Conservation (phyloP, 2,888 invertebrate genomes). For the Beris chalybata region DNA sequence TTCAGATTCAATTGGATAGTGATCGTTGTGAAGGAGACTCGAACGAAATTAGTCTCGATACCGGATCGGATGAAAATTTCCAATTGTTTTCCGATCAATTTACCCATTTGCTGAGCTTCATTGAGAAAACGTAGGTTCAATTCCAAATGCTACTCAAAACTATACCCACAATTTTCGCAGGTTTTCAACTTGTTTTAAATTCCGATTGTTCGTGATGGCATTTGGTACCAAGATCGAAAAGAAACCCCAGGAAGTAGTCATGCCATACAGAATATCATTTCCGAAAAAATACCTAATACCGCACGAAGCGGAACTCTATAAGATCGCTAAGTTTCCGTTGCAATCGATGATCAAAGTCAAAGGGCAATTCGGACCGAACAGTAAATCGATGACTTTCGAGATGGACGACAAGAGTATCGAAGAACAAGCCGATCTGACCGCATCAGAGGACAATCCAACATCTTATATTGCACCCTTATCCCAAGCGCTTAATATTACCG, state of each 20-base stretch:
- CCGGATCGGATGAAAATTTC: not conserved
- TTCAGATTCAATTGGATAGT: not conserved
- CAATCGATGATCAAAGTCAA: not conserved
- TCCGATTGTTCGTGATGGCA: not conserved
- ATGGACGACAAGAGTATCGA: not conserved
- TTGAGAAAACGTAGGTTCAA: conserved; percentile 9
- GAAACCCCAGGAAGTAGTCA: not conserved
- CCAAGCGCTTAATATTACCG: conserved; percentile 33
- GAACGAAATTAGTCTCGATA: not conserved
- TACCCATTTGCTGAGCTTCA: not conserved
- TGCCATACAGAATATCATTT: conserved; percentile 6
- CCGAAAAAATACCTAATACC: conserved; percentile 5
- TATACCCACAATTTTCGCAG: not conserved
- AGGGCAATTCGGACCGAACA: not conserved
- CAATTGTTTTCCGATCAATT: conserved; percentile 6
- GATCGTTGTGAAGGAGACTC: not conserved
- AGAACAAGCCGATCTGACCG: not conserved
- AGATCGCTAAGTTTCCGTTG: not conserved
- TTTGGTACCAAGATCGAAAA: not conserved
- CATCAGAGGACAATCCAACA: not conserved
- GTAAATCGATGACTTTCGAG: not conserved
- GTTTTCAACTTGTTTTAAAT: conserved; percentile 18
- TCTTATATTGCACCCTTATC: conserved; percentile 35
- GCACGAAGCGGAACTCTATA: not conserved
- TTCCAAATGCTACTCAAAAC: too few species aligned